Percentiles rank a stretch among this genome's conserved stretches.
Conservation (phyloP, 1,140 invertebrate species). For the Yoshiicerus persimilis region DNA sequence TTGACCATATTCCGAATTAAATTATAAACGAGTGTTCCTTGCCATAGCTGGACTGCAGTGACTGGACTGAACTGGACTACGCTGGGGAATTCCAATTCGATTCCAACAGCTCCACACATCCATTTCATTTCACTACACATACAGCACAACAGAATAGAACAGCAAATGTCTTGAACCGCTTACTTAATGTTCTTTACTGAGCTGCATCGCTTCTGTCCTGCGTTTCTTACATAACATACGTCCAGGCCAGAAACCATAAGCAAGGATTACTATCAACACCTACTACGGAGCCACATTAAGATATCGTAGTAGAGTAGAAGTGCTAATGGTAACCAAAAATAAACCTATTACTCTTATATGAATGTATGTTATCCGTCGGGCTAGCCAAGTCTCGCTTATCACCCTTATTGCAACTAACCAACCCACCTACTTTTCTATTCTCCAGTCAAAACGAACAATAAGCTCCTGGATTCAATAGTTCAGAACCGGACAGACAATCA, state of each 20-base stretch:
- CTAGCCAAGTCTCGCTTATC: background rate
- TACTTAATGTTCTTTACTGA: background rate
- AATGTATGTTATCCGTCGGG: background rate
- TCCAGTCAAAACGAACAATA: background rate
- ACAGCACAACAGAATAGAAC: background rate
- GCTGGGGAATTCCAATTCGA: constrained; percentile 20
- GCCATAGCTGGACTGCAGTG: background rate
- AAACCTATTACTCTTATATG: background rate
- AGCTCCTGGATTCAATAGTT: background rate
- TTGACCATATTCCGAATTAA: constrained; percentile 8
- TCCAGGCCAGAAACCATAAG: background rate
- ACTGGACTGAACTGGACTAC: background rate
- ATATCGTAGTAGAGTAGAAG: background rate
- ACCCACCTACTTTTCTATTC: background rate
- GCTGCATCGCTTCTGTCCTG: background rate
- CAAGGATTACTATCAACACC: background rate
- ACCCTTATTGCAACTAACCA: background rate
- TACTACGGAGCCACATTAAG: background rate
- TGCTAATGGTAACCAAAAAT: background rate
- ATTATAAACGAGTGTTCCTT: constrained; percentile 9
- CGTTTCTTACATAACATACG: background rate
- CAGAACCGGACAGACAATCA: background rate
- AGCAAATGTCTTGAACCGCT: background rate
- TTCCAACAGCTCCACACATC: background rate
- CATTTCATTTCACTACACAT: background rate